phyloP scores from a whole-genome alignment of 2,888 invertebrate species.

The Griposia aprilina region DNA sequence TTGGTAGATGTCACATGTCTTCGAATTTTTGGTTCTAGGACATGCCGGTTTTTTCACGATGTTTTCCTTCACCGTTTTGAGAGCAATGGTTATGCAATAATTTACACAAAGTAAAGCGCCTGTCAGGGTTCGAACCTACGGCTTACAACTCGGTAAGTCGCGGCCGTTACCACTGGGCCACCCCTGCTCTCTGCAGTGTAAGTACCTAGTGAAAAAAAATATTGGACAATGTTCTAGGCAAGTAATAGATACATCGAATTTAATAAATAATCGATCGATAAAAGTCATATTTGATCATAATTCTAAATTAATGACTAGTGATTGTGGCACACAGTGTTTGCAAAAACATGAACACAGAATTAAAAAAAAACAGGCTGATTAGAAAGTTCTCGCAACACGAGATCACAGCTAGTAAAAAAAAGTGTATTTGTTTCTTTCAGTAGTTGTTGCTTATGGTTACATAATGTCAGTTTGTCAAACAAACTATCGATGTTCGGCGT shows the following conservation, averaged over 20 bases:
- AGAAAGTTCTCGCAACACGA: slow-evolving; percentile 59
- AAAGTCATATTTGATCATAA: background rate
- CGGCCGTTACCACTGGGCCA: too few species aligned
- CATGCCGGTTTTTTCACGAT: too few species aligned
- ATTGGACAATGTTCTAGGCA: background rate
- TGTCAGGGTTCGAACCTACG: too few species aligned
- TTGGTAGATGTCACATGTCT: too few species aligned
- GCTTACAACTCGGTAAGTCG: too few species aligned
- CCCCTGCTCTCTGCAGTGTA: too few species aligned
- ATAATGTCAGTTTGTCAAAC: slow-evolving; percentile 43
- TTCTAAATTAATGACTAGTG: slow-evolving; percentile 19
- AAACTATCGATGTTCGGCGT: slow-evolving; percentile 1
- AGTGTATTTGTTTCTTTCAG: slow-evolving; percentile 28
- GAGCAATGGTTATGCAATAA: too few species aligned
- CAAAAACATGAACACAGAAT: slow-evolving; percentile 3
- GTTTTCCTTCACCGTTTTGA: too few species aligned
- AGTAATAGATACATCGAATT: background rate
- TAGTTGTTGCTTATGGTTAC: slow-evolving; percentile 42
- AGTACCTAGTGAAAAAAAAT: background rate
- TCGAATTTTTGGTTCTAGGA: too few species aligned
- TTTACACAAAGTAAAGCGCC: too few species aligned
- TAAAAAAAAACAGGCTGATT: slow-evolving; percentile 42
- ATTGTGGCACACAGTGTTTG: slow-evolving; percentile 10
- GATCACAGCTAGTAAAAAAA: slow-evolving; percentile 34
- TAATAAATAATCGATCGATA: slow-evolving; percentile 16